Conservation (phyloP, 2,888 invertebrate species). For the Mallateleia sp. region DNA sequence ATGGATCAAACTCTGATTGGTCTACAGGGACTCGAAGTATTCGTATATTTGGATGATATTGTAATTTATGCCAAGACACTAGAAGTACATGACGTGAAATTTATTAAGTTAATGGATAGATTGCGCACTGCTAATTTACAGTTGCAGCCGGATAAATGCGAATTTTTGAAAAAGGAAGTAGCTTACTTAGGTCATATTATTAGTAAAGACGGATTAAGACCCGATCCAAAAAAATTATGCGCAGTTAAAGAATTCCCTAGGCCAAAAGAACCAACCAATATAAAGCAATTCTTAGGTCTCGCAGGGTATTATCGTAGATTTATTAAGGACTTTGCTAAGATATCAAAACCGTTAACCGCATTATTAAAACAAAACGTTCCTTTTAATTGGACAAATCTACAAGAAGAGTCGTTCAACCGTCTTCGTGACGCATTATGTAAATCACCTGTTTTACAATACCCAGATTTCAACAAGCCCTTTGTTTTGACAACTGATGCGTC, state of each 20-base stretch:
- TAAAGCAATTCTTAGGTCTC: conserved; percentile 76
- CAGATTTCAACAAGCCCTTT: not conserved
- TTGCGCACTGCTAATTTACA: not conserved
- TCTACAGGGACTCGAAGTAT: conserved; percentile 71
- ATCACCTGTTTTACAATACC: too few relatives aligned
- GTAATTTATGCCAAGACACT: conserved; percentile 29
- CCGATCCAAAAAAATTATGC: conserved; percentile 80
- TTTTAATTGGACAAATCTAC: conserved; percentile 33
- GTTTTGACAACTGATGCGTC: not conserved
- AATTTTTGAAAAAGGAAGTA: conserved; percentile 75
- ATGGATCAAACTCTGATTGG: conserved; percentile 83
- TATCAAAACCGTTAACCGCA: conserved; percentile 68
- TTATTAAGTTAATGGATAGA: not conserved
- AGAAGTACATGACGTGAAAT: conserved; percentile 25
- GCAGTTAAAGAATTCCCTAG: conserved; percentile 66
- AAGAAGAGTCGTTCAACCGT: too few relatives aligned
- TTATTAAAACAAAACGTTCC: conserved; percentile 51
- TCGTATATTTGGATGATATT: conserved; percentile 71
- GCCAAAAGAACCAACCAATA: conserved; percentile 72
- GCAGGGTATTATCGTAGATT: conserved; percentile 85
- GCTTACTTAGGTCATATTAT: conserved; percentile 82
- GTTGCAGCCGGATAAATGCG: conserved; percentile 16
- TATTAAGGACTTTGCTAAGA: conserved; percentile 68
- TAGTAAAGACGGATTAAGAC: conserved; percentile 76
- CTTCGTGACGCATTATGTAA: too few relatives aligned